Base-by-base conservation (phyloP, 2,797 vertebrate species). In the Aulostomus chinensis region DNA sequence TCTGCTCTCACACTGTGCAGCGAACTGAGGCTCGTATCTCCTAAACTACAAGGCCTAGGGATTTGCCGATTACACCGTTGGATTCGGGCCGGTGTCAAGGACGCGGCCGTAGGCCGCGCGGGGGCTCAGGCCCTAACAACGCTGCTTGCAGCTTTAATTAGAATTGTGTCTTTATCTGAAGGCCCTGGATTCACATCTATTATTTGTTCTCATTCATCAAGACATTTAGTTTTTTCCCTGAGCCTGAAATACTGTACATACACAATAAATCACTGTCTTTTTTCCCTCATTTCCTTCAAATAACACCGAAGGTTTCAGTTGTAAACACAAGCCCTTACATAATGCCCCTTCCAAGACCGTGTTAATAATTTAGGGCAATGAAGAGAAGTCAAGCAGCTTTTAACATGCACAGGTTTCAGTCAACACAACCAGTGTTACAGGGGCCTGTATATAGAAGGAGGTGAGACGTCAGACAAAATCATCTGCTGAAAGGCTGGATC, bases 321-420 rank as follows among this genome's bases (percentile, higher is more conserved):
- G 66, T 81, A 71, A 87, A 86, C 81, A 83, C 58, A 53, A 31
- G 43, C 61, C 33, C 64, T 88, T 87, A 85, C 81, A 76, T 81
- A 90, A 90, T 66, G 49, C 49, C 22, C 36, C 60, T 70, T 82
- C 76, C 49, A 70, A 77, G 58, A 70, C 77, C 9, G 9, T 64
- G 58, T 88, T 75, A 84, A 85, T 89, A 87, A 90, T 88, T 89
- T 62, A 85, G 67, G 66, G 72, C 68, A 77, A 79, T 54, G 68
- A 83, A 78, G 51, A 80, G 57, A 72, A 76, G 74, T 62, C 60
- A 69, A 80, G 73, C 72, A 81, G 67, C 72, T 71, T 76, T 68
- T 42, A 78, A 49, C 50, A 38, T 68, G 53, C 51, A 58, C 62
- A 40, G 48, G 66, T 72, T 86, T 84, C 62, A 76, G 82, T 72